phyloP scores from a whole-genome alignment of 2,797 vertebrate genomes.

The Tinamus major region DNA sequence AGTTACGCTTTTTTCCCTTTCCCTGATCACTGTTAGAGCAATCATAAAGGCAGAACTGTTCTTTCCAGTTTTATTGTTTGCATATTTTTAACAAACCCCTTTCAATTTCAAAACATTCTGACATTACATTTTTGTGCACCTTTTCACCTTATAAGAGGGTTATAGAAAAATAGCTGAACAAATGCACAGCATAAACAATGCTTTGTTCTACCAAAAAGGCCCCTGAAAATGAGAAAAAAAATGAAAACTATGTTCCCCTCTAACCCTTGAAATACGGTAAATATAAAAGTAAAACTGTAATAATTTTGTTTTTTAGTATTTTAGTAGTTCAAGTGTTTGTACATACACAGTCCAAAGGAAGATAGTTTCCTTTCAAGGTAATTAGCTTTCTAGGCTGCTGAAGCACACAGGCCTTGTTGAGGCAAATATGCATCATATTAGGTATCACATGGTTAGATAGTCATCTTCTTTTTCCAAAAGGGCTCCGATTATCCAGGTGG shows the following conservation, averaged over 20 bases:
- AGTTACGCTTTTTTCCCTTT: constrained; percentile 51
- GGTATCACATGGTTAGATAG: not conserved
- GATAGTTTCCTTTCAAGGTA: not conserved
- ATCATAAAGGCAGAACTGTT: constrained; percentile 37
- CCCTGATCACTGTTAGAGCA: constrained; percentile 34
- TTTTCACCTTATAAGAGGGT: not conserved
- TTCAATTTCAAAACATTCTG: constrained; percentile 32
- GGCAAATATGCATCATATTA: not conserved
- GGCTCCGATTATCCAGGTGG: not conserved
- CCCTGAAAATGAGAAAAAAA: not conserved
- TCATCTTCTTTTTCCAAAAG: not conserved
- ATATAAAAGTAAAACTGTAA: not conserved
- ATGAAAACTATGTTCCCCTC: not conserved
- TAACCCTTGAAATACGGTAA: not conserved
- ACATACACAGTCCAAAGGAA: not conserved
- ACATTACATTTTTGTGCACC: not conserved
- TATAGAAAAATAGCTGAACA: not conserved
- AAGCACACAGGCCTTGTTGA: not conserved
- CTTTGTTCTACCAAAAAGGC: not conserved
- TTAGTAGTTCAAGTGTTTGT: not conserved
- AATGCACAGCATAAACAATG: not conserved
- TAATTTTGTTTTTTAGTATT: not conserved
- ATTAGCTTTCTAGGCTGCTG: not conserved
- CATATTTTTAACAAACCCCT: constrained; percentile 44
- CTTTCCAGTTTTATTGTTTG: constrained; percentile 32